Base-by-base conservation (phyloP, 2,797 vertebrate genomes). In the Syngnathus acus region DNA sequence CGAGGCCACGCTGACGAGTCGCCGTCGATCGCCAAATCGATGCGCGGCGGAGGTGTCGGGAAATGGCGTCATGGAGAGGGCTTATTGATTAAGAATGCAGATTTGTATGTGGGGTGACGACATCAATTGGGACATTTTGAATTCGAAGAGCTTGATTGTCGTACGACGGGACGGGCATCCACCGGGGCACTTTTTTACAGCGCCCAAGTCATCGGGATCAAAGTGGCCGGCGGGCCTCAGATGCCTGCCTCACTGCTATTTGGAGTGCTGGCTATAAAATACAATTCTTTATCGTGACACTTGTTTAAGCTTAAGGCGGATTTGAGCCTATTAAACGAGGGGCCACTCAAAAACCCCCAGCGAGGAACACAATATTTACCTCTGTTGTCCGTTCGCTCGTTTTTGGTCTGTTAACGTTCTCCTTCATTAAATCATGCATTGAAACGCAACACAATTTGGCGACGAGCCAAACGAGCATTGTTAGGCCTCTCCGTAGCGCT, bases 51-150 rank as follows among this genome's bases (percentile, higher is more conserved):
- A 40, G 72, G 55, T 21, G 2, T 68, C 9, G 42, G 16, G 59
- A 58, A 47, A 65, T 7, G 57, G 39, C 68, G 55, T 54, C 19
- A 62, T 61, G 65, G 70, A 73, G 42, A 72, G 72, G 26, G 53
- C 62, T 6, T 80, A 81, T 83, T 67, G 79, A 86, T 84, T 81
- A 80, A 79, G 68, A 68, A 83, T 78, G 71, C 76, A 79, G 78
- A 83, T 83, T 51, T 79, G 68, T 78, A 65, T 73, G 67, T 66
- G 65, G 80, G 76, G 81, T 70, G 80, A 82, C 74, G 79, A 76
- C 71, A 81, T 76, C 73, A 74, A 76, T 80, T 83, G 72, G 71
- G 78, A 77, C 2, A 3, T 32, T 32, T 32, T 32, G 26, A 32
- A 32, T 32, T 32, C 26, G 2, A 32, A 32, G 26, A 32, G 26